Base-by-base conservation (phyloP, 2,797 vertebrate species). In the Garrulus glandarius region DNA sequence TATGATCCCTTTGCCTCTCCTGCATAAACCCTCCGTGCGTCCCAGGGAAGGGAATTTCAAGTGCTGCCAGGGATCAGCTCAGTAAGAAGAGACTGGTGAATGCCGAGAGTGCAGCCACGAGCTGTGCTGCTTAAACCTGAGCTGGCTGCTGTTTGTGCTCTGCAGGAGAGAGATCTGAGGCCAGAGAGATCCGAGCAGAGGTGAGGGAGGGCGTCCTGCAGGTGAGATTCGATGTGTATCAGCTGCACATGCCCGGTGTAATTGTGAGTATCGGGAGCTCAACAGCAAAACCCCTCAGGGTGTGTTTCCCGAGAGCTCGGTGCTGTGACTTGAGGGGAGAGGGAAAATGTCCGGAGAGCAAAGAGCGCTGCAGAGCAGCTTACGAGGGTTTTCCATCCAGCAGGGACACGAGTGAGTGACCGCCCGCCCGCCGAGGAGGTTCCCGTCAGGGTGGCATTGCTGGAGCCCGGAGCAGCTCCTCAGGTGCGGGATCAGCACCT, bases 381-480 rank as follows among this genome's bases (percentile, higher is more conserved):
- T 14, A 75, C 1, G 1, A 55, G 81, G 53, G 70, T 94, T 95
- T 95, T 92, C 84, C 90, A 87, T 17, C 18, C 84, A 82, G 80
- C 59, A 53, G 81, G 75, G 63, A 52, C 81, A 46, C 5, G 10
- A 72, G 61, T 22, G 75, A 82, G 53, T 32, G 89, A 34, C 87
- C 81, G 84, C 68, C 75, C 23, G 37, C 76, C 47, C 3, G 18
- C 46, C 69, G 86, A n/a, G 4, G 2, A 79, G 49, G 67, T 59
- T 50, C 56, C 47, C 23, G 30, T 46, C 57, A 29, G 83, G 84
- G 61, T 36, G 57, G 39, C 77, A n/a, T 4, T 41, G 57, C 80
- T 55, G 0, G 16, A 80, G 67, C 88, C 64, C 76, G 4, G 47
- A 79, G 52, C 57, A 65, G 34, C 74, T 87, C 53, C 89, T 74